Evolutionary conservation across 2,888 invertebrate species (phyloP).

Genomic region (Noctua fimbriata): DNA sequence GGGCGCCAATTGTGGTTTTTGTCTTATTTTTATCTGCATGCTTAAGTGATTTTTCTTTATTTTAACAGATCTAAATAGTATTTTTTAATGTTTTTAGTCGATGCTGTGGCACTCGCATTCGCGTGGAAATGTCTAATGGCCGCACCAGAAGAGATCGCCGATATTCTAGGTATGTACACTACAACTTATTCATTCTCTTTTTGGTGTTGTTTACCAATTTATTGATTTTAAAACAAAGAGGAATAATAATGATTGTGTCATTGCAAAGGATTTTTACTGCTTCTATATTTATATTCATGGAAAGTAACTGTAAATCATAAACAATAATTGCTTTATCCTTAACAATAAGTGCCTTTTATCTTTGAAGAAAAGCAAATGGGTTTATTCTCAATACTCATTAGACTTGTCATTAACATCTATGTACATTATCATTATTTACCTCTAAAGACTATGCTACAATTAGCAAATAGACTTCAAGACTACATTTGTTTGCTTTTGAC

Average conservation of each 20-base stretch:
- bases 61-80: background rate
- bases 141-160: conserved; percentile 94
- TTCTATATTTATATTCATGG: background rate
- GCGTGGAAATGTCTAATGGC: conserved; percentile 98
- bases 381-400: conserved; percentile 11
- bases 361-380: background rate
- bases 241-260: conserved; percentile 32
- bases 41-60: background rate
- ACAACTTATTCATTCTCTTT: conserved; percentile 6
- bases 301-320: background rate
- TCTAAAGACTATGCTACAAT: conserved; percentile 32
- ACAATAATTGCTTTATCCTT: conserved; percentile 5
- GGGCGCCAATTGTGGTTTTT: background rate
- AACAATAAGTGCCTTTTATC: conserved; percentile 7
- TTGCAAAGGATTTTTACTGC: background rate
- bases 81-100: conserved; percentile 89
- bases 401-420: conserved; percentile 26
- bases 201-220: conserved; percentile 45
- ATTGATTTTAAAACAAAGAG: conserved; percentile 24
- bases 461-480: conserved; percentile 22
- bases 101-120: conserved; percentile 96
- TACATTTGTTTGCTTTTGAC: conserved; percentile 52
- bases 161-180: conserved; percentile 74
- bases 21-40: background rate
- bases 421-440: conserved; percentile 41